phyloP scores from a whole-genome alignment of 2,888 invertebrate species.

The Xanthia icteritia region DNA sequence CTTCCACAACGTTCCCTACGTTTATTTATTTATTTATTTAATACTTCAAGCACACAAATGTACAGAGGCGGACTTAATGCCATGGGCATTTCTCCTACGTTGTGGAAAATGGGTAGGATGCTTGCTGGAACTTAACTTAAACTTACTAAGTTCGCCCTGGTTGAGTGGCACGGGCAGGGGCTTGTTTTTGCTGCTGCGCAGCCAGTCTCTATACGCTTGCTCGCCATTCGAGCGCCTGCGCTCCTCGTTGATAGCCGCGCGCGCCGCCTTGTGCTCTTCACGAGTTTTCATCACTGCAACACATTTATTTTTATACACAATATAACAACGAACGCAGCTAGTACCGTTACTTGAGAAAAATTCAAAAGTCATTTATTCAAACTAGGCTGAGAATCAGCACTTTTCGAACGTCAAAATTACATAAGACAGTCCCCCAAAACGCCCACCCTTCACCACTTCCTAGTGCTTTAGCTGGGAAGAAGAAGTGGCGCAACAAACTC shows the following conservation, averaged over 20 bases:
- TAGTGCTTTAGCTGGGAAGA: too few relatives aligned
- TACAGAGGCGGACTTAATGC: too few relatives aligned
- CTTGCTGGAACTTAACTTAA: background rate
- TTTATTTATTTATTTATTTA: too few relatives aligned
- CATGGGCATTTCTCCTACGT: too few relatives aligned
- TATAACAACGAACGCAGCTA: background rate
- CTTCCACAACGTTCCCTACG: background rate
- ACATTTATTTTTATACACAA: background rate
- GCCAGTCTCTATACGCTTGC: slow-evolving; percentile 91
- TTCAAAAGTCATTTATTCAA: too few relatives aligned
- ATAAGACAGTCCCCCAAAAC: too few relatives aligned
- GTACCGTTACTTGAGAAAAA: background rate
- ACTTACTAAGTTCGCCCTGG: slow-evolving; percentile 91
- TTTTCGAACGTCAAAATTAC: too few relatives aligned
- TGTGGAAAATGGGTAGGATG: too few relatives aligned
- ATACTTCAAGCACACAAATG: too few relatives aligned
- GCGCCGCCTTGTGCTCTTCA: slow-evolving; percentile 86
- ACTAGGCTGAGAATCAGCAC: too few relatives aligned
- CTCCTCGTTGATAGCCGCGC: slow-evolving; percentile 88
- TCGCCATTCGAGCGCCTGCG: slow-evolving; percentile 88
- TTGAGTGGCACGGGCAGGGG: slow-evolving; percentile 91
- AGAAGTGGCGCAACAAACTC: too few relatives aligned
- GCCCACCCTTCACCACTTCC: too few relatives aligned
- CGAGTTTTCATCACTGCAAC: slow-evolving; percentile 84
- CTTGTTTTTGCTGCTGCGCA: slow-evolving; percentile 91